Percentiles rank a stretch among this genome's conserved stretches.
phyloP scores from a whole-genome alignment of 2,888 invertebrate genomes.

The Cyclophora punctaria region DNA sequence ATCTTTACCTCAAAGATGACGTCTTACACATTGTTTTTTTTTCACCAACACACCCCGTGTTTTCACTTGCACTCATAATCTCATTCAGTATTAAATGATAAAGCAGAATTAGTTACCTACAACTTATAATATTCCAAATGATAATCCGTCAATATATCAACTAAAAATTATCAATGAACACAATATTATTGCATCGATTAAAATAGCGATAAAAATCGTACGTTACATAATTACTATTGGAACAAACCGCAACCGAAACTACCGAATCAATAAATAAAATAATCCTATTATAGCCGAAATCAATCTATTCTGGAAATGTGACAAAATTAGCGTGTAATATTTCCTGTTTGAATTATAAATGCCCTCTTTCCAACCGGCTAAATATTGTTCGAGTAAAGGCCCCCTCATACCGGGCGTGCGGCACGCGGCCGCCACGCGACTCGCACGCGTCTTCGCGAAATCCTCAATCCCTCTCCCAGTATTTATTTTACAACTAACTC shows the following conservation, averaged over 20 bases:
- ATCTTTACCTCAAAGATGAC: too few species aligned
- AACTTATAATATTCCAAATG: too few species aligned
- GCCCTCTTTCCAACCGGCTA: constrained; percentile 45
- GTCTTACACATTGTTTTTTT: too few species aligned
- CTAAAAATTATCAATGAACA: too few species aligned
- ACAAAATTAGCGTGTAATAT: constrained; percentile 74
- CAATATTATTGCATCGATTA: too few species aligned
- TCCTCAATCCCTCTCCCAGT: constrained; percentile 40
- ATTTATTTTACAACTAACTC: constrained; percentile 69
- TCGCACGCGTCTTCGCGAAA: constrained; percentile 29
- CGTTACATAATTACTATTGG: too few species aligned
- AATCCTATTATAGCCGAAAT: constrained; percentile 51
- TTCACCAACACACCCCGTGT: too few species aligned
- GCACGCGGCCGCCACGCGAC: constrained; percentile 49
- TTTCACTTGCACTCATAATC: too few species aligned
- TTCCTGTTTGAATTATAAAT: constrained; percentile 68
- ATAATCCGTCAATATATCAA: too few species aligned
- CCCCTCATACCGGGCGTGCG: constrained; percentile 24
- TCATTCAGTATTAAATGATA: too few species aligned
- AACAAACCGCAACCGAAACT: constrained; percentile 11
- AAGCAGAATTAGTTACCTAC: too few species aligned
- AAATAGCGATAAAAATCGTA: too few species aligned
- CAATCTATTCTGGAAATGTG: constrained; percentile 62
- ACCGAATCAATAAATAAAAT: constrained; percentile 31
- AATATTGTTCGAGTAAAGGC: constrained; percentile 34